These are phyloP conservation scores for Adoxophyes honmai DNA, from an alignment of 1,140 invertebrate genomes.

Conservation along the genomic window DNA sequence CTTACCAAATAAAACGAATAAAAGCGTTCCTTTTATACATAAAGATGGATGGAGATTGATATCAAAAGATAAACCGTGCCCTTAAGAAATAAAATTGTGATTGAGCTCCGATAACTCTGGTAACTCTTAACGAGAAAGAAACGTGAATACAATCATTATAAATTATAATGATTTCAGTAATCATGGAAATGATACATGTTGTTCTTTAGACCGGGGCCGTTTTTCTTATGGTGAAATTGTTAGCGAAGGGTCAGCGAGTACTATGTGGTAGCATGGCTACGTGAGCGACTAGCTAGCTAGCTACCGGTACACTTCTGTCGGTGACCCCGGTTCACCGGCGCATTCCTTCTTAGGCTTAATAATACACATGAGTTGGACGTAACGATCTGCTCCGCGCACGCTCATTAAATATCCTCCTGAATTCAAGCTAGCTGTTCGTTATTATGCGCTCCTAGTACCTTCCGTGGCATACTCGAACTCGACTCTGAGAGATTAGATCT, in stretches of 20 bases:
- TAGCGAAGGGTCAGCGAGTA: conserved; percentile 32
- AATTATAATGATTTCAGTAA: conserved; percentile 11
- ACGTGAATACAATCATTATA: conserved; percentile 8
- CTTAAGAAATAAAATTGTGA: conserved; percentile 10
- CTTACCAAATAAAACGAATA: conserved; percentile 26
- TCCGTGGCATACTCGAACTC: conserved; percentile 19
- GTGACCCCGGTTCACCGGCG: conserved; percentile 53
- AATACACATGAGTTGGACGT: conserved; percentile 61
- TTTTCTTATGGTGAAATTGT: conserved; percentile 19
- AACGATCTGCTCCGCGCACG: conserved; percentile 52
- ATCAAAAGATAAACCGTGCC: conserved; percentile 18
- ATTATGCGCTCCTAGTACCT: conserved; percentile 27
- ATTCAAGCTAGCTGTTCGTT: conserved; percentile 28
- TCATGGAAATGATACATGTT: neutral
- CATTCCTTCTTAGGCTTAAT: conserved; percentile 71
- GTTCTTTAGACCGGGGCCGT: neutral
- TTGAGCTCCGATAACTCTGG: conserved; percentile 6
- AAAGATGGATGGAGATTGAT: conserved; percentile 22
- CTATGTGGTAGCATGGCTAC: conserved; percentile 33
- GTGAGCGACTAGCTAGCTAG: conserved; percentile 14
- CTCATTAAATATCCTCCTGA: conserved; percentile 58
- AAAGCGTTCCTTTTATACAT: conserved; percentile 24
- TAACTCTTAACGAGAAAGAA: conserved; percentile 3
- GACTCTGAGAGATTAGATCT: too few species aligned
- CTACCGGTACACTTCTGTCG: conserved; percentile 47